Evolutionary conservation across 1,140 invertebrate species (phyloP).

Genomic region (Anastatus disparis): DNA sequence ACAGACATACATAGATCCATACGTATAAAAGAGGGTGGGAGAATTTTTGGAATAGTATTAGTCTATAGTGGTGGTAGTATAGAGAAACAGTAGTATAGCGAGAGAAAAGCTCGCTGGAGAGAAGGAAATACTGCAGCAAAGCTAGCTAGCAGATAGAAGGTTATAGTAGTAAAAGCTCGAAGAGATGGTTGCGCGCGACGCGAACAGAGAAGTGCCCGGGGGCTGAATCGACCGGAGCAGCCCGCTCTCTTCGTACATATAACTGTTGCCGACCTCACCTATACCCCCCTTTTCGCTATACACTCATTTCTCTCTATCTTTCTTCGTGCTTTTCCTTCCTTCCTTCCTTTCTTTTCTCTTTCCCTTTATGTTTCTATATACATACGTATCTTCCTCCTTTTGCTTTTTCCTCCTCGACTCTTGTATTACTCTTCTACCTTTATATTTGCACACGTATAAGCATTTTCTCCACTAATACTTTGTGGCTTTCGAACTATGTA

Average conservation of each 20-base stretch:
- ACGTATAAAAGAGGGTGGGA: background rate
- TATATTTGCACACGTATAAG: background rate
- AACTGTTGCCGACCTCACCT: slow-evolving; percentile 49
- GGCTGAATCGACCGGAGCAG: slow-evolving; percentile 66
- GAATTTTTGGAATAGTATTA: slow-evolving; percentile 7
- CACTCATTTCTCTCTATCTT: slow-evolving; percentile 25
- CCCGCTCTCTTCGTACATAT: background rate
- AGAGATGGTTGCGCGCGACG: slow-evolving; percentile 44
- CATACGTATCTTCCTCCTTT: background rate
- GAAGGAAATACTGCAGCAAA: slow-evolving; percentile 51
- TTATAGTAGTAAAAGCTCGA: slow-evolving; percentile 45
- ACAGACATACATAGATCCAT: no score
- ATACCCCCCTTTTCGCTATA: slow-evolving; percentile 49
- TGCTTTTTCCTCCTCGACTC: slow-evolving; percentile 26
- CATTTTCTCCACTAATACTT: no score
- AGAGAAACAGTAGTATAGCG: no score
- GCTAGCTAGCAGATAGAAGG: slow-evolving; percentile 63
- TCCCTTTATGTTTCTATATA: no score
- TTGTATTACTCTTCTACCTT: slow-evolving; percentile 37
- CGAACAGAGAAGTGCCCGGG: slow-evolving; percentile 58
- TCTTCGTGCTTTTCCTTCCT: slow-evolving; percentile 51
- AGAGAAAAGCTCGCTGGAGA: no score
- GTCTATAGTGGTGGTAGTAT: slow-evolving; percentile 31
- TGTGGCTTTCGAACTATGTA: no score
- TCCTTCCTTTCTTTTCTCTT: slow-evolving; percentile 45